These are phyloP conservation scores for Chionomys nivalis DNA, from an alignment of 2,113 vertebrate species.

Conservation along the genomic window DNA sequence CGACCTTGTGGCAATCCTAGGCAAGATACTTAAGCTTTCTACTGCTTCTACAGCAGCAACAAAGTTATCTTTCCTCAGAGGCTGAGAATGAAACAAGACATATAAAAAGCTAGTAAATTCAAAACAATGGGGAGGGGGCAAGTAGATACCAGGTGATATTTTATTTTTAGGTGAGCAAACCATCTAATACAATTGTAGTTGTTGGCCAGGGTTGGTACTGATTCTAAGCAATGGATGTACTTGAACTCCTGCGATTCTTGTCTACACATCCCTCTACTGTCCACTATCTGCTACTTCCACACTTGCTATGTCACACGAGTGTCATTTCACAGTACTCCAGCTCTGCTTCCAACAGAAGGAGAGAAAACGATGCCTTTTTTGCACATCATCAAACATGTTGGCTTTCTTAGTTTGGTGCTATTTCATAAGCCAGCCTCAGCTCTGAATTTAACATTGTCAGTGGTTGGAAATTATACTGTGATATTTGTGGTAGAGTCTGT, in stretches of 20 bases:
- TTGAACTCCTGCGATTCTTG: background rate
- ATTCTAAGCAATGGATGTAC: background rate
- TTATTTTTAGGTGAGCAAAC: background rate
- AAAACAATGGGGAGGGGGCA: background rate
- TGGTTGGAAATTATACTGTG: background rate
- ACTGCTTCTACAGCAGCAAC: background rate
- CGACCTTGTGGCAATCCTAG: background rate
- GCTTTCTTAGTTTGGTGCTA: background rate
- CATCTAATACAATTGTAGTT: background rate
- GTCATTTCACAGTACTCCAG: background rate
- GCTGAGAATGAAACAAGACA: background rate
- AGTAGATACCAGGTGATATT: background rate
- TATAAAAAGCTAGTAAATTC: background rate
- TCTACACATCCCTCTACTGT: background rate
- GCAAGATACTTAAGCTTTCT: background rate
- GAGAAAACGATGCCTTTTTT: background rate
- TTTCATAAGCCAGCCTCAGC: background rate
- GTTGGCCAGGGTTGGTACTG: background rate
- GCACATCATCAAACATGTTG: background rate
- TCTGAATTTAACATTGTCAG: background rate
- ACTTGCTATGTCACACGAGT: background rate
- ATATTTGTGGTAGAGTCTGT: background rate
- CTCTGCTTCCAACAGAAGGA: background rate
- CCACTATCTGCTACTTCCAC: background rate
- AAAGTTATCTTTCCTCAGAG: background rate